Percentiles rank a stretch among this genome's conserved stretches.
Evolutionary conservation across 2,888 invertebrate species (phyloP).

Genomic region (Autographa pulchrina): DNA sequence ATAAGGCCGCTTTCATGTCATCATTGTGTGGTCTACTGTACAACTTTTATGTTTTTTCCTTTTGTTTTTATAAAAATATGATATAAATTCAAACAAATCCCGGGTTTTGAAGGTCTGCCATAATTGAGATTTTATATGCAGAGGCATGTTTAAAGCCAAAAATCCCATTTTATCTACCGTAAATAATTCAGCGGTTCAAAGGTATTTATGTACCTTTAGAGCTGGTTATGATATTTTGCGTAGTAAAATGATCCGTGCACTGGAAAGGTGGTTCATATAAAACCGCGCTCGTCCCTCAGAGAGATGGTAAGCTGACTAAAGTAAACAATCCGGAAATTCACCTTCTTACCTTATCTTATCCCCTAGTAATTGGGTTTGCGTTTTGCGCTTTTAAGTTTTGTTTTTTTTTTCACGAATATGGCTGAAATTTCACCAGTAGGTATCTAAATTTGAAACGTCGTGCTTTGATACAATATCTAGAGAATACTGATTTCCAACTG

Average conservation of each 20-base stretch:
- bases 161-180: constrained; percentile 45
- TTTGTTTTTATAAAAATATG: constrained; percentile 29
- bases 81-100: constrained; percentile 28
- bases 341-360: constrained; percentile 4
- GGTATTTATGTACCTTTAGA: constrained; percentile 32
- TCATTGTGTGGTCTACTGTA: background rate
- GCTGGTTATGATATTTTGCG: background rate
- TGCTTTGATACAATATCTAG: too few relatives aligned
- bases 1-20: too few relatives aligned
- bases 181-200: constrained; percentile 36
- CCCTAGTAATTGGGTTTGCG: constrained; percentile 1
- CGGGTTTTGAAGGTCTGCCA: constrained; percentile 22
- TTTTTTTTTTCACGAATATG: background rate
- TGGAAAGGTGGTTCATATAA: background rate
- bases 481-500: too few relatives aligned
- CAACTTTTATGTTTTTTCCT: background rate
- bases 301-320: constrained; percentile 1
- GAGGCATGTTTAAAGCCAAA: constrained; percentile 42
- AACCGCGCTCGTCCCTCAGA: constrained; percentile 2
- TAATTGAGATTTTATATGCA: constrained; percentile 51
- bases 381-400: background rate
- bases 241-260: background rate
- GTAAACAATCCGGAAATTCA: background rate
- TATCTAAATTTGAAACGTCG: background rate
- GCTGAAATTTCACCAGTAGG: background rate